phyloP scores from a whole-genome alignment of 2,888 invertebrate species.

The Caenorhabditis virilis region DNA sequence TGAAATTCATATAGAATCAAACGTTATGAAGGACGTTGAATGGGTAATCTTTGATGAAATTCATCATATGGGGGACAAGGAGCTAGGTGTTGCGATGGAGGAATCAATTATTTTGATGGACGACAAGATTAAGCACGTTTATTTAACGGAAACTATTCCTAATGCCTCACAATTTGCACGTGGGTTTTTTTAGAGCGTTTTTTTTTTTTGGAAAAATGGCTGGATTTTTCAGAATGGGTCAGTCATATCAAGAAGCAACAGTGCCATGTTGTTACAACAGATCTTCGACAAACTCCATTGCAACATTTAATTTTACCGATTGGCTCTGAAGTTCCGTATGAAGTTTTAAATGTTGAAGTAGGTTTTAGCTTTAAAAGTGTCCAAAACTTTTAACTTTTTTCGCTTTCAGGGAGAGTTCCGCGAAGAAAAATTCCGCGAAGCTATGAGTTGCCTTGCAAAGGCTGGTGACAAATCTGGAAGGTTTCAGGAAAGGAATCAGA shows the following conservation, averaged over 20 bases:
- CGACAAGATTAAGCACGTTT: constrained; percentile 96
- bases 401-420: constrained; percentile 82
- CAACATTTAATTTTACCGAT: constrained; percentile 98
- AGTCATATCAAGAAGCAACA: constrained; percentile 74
- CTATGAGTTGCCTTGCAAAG: constrained; percentile 83
- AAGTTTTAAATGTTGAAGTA: constrained; percentile 75
- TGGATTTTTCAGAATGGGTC: constrained; percentile 64
- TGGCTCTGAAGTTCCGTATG: constrained; percentile 89
- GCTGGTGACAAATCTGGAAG: constrained; percentile 81
- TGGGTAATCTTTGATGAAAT: constrained; percentile 99
- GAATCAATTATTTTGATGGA: constrained; percentile 95
- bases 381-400: too few species aligned
- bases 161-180: constrained; percentile 87
- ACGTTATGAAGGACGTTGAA: constrained; percentile 97
- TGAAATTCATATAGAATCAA: constrained; percentile 97
- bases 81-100: constrained; percentile 99
- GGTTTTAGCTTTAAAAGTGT: not conserved
- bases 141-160: constrained; percentile 97
- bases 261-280: constrained; percentile 98
- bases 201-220: too few species aligned
- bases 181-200: constrained; percentile 21
- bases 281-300: constrained; percentile 92
- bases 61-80: constrained; percentile 99
- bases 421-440: constrained; percentile 96
- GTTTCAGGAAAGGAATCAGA: constrained; percentile 74